Base-by-base conservation (phyloP, 2,797 vertebrate species). In the Coregonus sp. region DNA sequence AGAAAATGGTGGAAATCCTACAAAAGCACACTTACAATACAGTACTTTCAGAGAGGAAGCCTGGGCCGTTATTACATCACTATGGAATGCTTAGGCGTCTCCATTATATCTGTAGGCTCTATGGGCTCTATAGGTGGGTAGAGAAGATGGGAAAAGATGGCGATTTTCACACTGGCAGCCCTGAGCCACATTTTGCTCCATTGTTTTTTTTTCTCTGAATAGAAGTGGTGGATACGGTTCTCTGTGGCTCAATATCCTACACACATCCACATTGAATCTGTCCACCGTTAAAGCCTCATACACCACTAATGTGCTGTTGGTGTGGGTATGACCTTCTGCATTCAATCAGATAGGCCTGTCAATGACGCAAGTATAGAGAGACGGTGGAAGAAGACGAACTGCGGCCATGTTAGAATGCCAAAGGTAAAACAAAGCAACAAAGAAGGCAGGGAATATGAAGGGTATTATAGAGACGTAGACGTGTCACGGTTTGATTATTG, bases 151-250 rank as follows among this genome's bases (percentile, higher is more conserved):
- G 40, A 29, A 16, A 1, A 79, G 83, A 83, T 70, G 12, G 31
- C 84, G 86, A 81, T 88, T 83, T 86, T 82, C 88, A 82, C 89
- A 88, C 90, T 91, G 89, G 91, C 91, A 91, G 85, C 82, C 79
- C 73, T 84, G 84, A 85, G 85, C 81, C 59, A 16, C 81, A 84
- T 85, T 81, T 85, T 80, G 80, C 86, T 84, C 81, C 78, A 86
- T 89, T 92, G 88, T 93, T 92, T 63, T 92, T 92, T 87, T 91
- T 89, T 91, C 85, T 82, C 83, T 47, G 84, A 80, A 86, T 81
- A 85, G 78, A 87, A 79, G 81, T 89, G 85, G 84, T 83, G 85
- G 82, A 89, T 86, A 88, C 76, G 82, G 80, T 88, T 85, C 81
- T 87, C 81, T 85, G 78, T 85, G 86, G 85, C 86, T 87, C 88